Conservation (phyloP, 1,140 invertebrate genomes). For the Cotesia vestalis region DNA sequence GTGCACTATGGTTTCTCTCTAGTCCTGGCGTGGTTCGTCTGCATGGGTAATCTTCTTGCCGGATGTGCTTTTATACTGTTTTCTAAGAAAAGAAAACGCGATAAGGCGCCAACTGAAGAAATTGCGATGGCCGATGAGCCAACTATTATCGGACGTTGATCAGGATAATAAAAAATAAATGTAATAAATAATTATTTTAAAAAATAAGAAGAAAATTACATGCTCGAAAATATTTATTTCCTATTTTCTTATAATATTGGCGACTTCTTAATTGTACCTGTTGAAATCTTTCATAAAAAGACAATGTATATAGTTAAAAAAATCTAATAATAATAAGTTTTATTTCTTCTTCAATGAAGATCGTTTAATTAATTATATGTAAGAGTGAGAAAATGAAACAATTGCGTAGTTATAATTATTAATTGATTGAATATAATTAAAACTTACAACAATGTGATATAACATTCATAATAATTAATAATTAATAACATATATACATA, state of each 20-base stretch:
- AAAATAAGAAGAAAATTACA: slow-evolving; percentile 27
- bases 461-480: no score
- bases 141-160: slow-evolving; percentile 82
- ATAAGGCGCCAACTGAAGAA: slow-evolving; percentile 80
- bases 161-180: slow-evolving; percentile 28
- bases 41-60: slow-evolving; percentile 75
- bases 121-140: slow-evolving; percentile 85
- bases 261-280: slow-evolving; percentile 29
- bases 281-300: slow-evolving; percentile 43
- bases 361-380: no score
- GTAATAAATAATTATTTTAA: slow-evolving; percentile 27
- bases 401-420: no score
- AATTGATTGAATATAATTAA: no score
- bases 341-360: no score
- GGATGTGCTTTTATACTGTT: slow-evolving; percentile 80
- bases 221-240: slow-evolving; percentile 8
- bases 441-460: no score
- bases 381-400: no score
- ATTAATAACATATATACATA: slow-evolving; percentile 33
- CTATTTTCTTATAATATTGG: not conserved
- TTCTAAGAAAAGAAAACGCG: slow-evolving; percentile 84
- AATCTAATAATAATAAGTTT: no score
- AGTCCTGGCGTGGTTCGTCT: slow-evolving; percentile 82
- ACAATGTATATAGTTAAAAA: slow-evolving; percentile 5
- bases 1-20: slow-evolving; percentile 78